A percentile compares a stretch with the other conserved stretches of the same genome.
Evolutionary conservation across 1,140 invertebrate species (phyloP).

Genomic region (Manduca sexta): DNA sequence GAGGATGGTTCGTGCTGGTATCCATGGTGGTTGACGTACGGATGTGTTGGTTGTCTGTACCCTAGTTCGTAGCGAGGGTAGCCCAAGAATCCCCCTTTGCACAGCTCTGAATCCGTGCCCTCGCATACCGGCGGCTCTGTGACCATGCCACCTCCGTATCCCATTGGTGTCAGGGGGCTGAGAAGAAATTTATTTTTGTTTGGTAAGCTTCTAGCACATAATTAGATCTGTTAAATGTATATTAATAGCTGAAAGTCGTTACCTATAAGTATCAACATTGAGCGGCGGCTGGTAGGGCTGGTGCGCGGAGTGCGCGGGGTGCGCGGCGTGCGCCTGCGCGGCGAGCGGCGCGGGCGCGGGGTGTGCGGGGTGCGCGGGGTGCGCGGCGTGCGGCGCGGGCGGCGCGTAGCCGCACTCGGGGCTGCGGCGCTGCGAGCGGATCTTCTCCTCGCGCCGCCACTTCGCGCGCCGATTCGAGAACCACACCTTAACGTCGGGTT

Average conservation of each 20-base stretch:
- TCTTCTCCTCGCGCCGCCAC: slow-evolving; percentile 98
- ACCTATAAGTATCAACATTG: slow-evolving; percentile 59
- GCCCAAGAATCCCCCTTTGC: slow-evolving; percentile 54
- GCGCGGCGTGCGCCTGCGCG: slow-evolving; percentile 17
- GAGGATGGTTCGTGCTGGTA: slow-evolving; percentile 52
- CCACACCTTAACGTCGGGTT: slow-evolving; percentile 87
- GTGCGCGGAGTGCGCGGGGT: slow-evolving; percentile 73
- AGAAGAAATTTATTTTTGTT: not conserved
- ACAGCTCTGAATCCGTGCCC: slow-evolving; percentile 41
- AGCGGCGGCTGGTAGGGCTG: slow-evolving; percentile 51
- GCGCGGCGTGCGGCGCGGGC: slow-evolving; percentile 50
- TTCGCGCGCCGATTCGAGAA: slow-evolving; percentile 99
- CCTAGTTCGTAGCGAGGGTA: slow-evolving; percentile 58
- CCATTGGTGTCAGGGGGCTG: slow-evolving; percentile 62
- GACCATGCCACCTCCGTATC: slow-evolving; percentile 52
- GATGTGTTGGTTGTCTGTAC: slow-evolving; percentile 46
- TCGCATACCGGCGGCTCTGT: slow-evolving; percentile 43
- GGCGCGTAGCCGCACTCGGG: slow-evolving; percentile 74
- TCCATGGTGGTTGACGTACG: slow-evolving; percentile 46
- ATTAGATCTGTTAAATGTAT: too few relatives aligned
- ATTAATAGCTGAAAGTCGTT: too few relatives aligned
- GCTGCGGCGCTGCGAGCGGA: slow-evolving; percentile 88
- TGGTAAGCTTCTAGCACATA: too few relatives aligned
- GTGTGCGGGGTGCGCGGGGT: slow-evolving; percentile 25
- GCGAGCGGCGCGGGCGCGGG: slow-evolving; percentile 70